Evolutionary conservation across 2,888 invertebrate genomes (phyloP), one percentile per base, ranked within the genome.

Genomic region (Kuschelorhynchus macadamiae): DNA sequence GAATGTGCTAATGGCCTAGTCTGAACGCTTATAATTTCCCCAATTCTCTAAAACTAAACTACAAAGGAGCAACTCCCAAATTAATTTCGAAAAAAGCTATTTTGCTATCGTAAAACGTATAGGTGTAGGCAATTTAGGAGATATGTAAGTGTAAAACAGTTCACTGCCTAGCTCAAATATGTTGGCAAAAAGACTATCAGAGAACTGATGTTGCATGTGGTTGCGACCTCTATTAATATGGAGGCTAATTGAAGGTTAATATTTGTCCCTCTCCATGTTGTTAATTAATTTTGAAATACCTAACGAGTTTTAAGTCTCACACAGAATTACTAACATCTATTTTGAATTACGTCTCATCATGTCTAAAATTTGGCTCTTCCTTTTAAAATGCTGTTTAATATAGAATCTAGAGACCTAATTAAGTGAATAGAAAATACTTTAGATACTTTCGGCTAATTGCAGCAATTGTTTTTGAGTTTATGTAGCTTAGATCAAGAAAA

Each of bases 1-100:
- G n/a, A 55, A 55, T 41, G 39, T 41, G 41, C 11, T 55, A 55
- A 41, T 52, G 33, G 52, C n/a, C 30, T 33, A 36, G 36, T 33
- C 20, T 52, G 18, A 36, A 17, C 36, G 52, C 33, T 30, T 52
- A 36, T 36, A 20, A 52, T 52, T 36, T 50, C 20, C 36, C 36
- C 20, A 52, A 52, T 36, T 36, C 32, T 18, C 52, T 18, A n/a
- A 12, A 52, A 18, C 36, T 52, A 18, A 52, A 12, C 52, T 20
- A 52, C 36, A 52, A 52, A 36, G 36, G 33, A 52, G 52, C 52
- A 18, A 36, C 12, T 36, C 30, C 20, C 18, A 52, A 36, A 52
- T 36, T 33, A 52, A 52, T 52, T 52, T 52, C 18, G 30, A 4
- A 52, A 17, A 52, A 52, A 32, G 32, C 16, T 17, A 36, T 52